Evolutionary conservation across 1,140 invertebrate species (phyloP).

Genomic region (Sitobion miscanthi): DNA sequence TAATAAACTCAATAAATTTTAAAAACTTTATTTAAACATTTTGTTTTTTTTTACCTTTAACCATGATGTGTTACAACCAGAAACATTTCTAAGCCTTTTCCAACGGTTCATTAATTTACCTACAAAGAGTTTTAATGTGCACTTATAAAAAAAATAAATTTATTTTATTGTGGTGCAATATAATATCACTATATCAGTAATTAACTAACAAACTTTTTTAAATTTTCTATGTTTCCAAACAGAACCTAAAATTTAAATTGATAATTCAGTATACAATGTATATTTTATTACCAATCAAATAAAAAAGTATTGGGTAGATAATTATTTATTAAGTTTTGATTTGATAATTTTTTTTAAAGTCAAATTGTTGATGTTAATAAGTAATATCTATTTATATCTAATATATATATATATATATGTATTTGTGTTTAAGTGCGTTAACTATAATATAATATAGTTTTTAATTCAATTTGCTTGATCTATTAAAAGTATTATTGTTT

Average conservation of each 20-base stretch:
- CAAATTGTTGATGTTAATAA: background rate
- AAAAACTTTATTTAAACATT: background rate
- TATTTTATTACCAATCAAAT: background rate
- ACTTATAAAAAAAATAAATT: background rate
- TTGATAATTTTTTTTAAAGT: background rate
- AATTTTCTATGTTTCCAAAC: background rate
- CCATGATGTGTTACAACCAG: background rate
- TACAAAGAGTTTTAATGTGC: background rate
- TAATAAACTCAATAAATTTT: background rate
- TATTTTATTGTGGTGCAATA: background rate
- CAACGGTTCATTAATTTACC: background rate
- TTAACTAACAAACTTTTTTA: background rate
- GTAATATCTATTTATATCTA: background rate
- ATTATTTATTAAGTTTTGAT: background rate
- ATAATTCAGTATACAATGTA: background rate
- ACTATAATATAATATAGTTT: background rate
- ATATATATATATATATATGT: background rate
- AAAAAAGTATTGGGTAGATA: background rate
- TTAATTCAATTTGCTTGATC: background rate
- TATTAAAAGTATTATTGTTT: background rate
- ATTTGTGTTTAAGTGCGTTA: background rate
- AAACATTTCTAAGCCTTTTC: background rate
- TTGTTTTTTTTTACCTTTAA: background rate
- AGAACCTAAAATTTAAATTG: background rate
- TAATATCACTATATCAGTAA: background rate